Percentiles rank a stretch among this genome's conserved stretches.
Evolutionary conservation across 2,113 vertebrate genomes (phyloP).

Genomic region (Orcinus orca): DNA sequence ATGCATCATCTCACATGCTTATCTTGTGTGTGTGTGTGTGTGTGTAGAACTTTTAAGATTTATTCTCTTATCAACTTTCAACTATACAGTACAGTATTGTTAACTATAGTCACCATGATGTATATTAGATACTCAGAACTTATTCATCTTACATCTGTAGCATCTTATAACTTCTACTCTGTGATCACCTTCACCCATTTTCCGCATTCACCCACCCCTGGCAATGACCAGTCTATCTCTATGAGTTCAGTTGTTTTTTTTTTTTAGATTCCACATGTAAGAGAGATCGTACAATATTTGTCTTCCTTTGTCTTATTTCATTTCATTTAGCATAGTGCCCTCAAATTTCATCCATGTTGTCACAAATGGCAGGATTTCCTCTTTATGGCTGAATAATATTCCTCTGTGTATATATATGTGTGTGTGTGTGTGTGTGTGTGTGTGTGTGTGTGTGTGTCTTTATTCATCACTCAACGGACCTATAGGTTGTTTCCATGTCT

Average conservation of each 20-base stretch:
- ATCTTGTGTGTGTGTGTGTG: neutral
- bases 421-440: neutral
- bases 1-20: neutral
- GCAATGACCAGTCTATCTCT: neutral
- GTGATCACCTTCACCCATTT: neutral
- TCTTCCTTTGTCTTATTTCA: neutral
- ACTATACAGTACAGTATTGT: neutral
- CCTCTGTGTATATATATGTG: neutral
- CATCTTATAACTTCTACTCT: neutral
- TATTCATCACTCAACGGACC: neutral
- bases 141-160: neutral
- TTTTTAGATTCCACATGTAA: neutral
- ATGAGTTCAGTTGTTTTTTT: neutral
- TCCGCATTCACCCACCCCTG: neutral
- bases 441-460: neutral
- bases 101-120: neutral
- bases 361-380: neutral
- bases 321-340: neutral
- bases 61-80: neutral
- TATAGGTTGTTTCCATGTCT: neutral
- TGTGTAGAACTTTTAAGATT: neutral
- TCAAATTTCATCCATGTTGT: neutral
- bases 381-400: neutral
- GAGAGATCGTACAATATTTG: neutral
- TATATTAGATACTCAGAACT: neutral